Conservation (phyloP, 2,113 vertebrate species). For the Chrysemys picta region DNA sequence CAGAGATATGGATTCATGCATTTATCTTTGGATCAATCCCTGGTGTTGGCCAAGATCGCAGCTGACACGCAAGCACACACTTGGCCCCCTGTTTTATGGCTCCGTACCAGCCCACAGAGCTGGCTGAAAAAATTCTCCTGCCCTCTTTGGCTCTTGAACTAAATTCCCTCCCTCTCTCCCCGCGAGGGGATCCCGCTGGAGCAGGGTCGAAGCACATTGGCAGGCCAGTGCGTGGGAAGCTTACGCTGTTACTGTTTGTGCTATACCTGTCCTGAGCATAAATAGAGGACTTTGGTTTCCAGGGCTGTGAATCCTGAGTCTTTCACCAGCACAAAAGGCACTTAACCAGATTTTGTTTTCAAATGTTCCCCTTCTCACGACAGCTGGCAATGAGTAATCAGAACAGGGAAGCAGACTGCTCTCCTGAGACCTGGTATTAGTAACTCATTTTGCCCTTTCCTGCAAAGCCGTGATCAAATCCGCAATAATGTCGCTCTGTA, state of each 20-base stretch:
- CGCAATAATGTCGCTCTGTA: neutral
- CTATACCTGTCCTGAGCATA: neutral
- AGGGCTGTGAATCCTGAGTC: neutral
- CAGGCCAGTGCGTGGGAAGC: neutral
- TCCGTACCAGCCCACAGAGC: neutral
- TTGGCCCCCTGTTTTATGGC: rapidly evolving
- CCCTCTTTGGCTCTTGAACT: neutral
- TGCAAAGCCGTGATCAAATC: neutral
- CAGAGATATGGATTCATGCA: neutral
- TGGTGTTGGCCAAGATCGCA: neutral
- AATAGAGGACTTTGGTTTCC: neutral
- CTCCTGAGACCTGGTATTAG: neutral
- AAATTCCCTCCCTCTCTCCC: rapidly evolving
- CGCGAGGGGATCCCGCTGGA: rapidly evolving
- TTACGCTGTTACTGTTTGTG: neutral
- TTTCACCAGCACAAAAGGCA: neutral
- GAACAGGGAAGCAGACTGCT: neutral
- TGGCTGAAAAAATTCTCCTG: neutral
- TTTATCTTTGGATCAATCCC: neutral
- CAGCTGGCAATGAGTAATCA: neutral
- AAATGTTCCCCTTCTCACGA: neutral
- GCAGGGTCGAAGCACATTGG: neutral
- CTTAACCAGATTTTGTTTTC: neutral
- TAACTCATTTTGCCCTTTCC: rapidly evolving
- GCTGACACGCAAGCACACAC: neutral